Base-by-base conservation (phyloP, 2,797 vertebrate genomes). In the Pelobates cultripes region DNA sequence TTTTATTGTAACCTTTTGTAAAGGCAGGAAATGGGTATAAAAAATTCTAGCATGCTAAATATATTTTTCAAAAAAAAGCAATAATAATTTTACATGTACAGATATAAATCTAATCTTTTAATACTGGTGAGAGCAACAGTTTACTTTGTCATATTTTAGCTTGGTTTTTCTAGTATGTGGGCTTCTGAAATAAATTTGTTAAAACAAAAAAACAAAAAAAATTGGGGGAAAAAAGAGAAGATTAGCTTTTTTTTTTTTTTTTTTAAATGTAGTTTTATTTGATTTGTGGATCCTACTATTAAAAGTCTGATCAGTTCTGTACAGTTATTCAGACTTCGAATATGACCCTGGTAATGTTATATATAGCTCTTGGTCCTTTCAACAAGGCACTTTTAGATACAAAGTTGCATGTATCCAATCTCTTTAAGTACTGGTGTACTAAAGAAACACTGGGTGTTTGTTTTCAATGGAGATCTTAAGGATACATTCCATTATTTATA, bases 41-140 rank as follows among this genome's bases (percentile, higher is more conserved):
- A 86, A 87, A 86, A 87, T 90, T 77, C 73, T 87, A 92, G 93
- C 94, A 94, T 94, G 94, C 91, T 90, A 92, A 93, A 90, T 95
- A 94, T 95, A 94, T 96, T 96, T 94, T 94, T 91, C 94, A 92
- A 89, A 88, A 51, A 89, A 93, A 79, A 94, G 94, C 93, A 94
- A 94, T 94, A 94, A 94, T 96, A 94, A 94, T 96, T 96, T 95
- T 94, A 92, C 93, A 91, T 94, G 88, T 91, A 93, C 90, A 94
- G 92, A 94, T 92, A 92, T 90, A 85, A 94, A 90, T 89, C 89
- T 94, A 94, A 90, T 91, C 92, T 94, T 81, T 93, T 92, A 94
- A 90, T 92, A 91, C 91, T 90, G 88, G 89, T 88, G 90, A 91
- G 90, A 91, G 90, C 91, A 83, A 91, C 92, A 88, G 92, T 95